phyloP scores from a whole-genome alignment of 30 jellyfish, hydroid and myxozoan species.

The Aurelia coerulea region DNA sequence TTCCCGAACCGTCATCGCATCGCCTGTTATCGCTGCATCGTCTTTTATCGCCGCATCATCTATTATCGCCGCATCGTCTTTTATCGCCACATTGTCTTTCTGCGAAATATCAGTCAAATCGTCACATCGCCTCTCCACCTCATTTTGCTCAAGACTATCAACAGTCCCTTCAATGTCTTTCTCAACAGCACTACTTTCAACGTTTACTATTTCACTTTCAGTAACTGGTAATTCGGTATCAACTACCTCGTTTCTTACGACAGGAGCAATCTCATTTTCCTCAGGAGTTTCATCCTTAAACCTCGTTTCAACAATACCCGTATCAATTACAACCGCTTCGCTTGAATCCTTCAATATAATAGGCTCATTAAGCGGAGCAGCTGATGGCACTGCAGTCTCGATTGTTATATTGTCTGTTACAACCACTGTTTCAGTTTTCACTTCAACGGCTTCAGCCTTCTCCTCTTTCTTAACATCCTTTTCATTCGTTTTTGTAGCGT shows the following conservation, averaged over 20 bases:
- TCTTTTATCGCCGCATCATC: background rate
- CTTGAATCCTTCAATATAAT: conserved; percentile 10
- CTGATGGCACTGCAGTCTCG: conserved; percentile 5
- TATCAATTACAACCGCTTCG: conserved; percentile 8
- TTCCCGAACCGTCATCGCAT: background rate
- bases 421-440: conserved; percentile 5
- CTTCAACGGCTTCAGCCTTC: background rate
- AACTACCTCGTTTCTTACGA: background rate
- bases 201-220: background rate
- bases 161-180: background rate
- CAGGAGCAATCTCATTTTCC: background rate
- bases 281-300: too few relatives aligned
- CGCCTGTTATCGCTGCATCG: background rate
- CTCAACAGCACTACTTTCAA: background rate
- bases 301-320: background rate
- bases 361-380: conserved; percentile 10
- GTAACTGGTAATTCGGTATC: background rate
- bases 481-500: background rate
- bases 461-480: background rate
- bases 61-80: background rate
- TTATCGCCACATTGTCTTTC: background rate
- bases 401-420: background rate
- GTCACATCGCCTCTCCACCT: background rate
- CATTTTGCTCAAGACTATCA: background rate
- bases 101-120: background rate